Conservation (phyloP, 2,113 vertebrate species). For the Microtus pennsylvanicus region DNA sequence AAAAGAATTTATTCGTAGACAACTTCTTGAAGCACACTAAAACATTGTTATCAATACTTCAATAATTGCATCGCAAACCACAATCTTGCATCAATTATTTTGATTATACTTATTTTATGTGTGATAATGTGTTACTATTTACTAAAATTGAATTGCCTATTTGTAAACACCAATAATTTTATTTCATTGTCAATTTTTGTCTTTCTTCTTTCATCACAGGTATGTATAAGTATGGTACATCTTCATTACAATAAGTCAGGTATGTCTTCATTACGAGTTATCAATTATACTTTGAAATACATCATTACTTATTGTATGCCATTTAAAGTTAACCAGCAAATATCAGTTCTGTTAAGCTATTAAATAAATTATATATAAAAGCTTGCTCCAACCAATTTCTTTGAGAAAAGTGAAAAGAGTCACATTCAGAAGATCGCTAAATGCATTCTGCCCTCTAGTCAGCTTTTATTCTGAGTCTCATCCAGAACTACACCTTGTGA, state of each 20-base stretch:
- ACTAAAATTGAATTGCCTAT: not conserved
- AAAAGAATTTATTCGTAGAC: not conserved
- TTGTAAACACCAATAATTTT: not conserved
- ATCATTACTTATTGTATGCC: not conserved
- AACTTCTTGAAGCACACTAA: not conserved
- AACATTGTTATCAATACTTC: not conserved
- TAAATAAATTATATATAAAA: not conserved
- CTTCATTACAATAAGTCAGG: not conserved
- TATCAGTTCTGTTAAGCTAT: not conserved
- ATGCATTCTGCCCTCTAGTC: not conserved
- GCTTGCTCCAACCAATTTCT: not conserved
- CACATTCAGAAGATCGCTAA: not conserved
- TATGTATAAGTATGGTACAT: too few relatives aligned
- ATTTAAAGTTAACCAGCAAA: not conserved
- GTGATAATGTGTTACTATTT: not conserved
- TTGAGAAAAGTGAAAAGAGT: not conserved
- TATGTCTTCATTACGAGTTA: not conserved
- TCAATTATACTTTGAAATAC: not conserved
- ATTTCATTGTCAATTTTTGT: not conserved
- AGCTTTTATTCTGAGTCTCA: not conserved
- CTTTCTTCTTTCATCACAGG: not conserved
- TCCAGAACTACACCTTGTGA: not conserved
- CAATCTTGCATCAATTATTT: not conserved
- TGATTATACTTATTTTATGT: not conserved
- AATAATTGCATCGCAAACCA: not conserved